Evolutionary conservation across 2,113 vertebrate genomes (phyloP).

Genomic region (Scomber scombrus): DNA sequence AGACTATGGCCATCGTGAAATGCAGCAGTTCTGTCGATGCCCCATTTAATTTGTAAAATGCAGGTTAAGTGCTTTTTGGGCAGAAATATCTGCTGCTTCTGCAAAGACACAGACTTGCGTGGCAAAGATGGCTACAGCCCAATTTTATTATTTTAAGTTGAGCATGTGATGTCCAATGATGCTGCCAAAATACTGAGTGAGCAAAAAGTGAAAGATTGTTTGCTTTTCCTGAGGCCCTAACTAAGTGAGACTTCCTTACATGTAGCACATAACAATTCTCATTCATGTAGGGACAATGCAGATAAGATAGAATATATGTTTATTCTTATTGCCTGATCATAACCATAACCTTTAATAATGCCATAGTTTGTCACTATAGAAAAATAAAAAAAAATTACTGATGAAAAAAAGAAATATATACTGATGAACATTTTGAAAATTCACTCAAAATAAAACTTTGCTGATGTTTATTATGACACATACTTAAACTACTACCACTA

Average conservation of each 20-base stretch:
- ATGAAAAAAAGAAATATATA: too few relatives aligned
- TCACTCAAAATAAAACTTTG: too few relatives aligned
- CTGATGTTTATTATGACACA: neutral
- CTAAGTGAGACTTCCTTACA: neutral
- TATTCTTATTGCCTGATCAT: too few relatives aligned
- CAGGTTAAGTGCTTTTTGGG: slow-evolving; percentile 68
- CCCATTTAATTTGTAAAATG: slow-evolving; percentile 66
- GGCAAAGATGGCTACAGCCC: slow-evolving; percentile 59
- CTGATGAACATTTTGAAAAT: too few relatives aligned
- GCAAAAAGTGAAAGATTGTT: slow-evolving; percentile 12
- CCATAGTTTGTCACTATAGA: too few relatives aligned
- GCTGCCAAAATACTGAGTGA: slow-evolving; percentile 38
- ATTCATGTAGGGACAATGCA: neutral
- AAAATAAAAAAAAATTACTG: too few relatives aligned
- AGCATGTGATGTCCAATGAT: slow-evolving; percentile 7
- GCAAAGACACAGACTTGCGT: slow-evolving; percentile 16
- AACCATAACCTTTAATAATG: too few relatives aligned
- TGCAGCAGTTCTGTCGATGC: slow-evolving; percentile 36
- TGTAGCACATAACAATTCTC: neutral
- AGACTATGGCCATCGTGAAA: slow-evolving; percentile 47
- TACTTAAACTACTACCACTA: neutral
- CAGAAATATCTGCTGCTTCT: slow-evolving; percentile 52
- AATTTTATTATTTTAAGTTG: slow-evolving; percentile 69
- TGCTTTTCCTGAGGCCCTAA: neutral
- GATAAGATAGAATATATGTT: neutral